Evolutionary conservation across 2,797 vertebrate genomes (phyloP).

Genomic region (Pelochelys cantorii): DNA sequence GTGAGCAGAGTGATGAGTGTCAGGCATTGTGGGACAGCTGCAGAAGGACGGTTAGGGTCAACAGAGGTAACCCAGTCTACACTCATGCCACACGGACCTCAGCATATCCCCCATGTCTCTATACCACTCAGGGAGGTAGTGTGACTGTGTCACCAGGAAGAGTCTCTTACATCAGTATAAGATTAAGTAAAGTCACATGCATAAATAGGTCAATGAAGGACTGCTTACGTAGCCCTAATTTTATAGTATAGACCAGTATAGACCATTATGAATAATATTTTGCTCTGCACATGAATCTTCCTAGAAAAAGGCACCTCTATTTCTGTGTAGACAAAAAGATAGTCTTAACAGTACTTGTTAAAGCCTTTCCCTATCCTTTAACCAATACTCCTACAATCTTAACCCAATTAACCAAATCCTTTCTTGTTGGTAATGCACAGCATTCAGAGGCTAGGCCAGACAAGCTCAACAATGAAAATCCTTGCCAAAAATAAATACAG

Average conservation of each 20-base stretch:
- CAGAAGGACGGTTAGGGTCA: background rate
- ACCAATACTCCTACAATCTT: slow-evolving; percentile 34
- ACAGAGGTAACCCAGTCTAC: background rate
- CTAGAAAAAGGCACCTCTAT: background rate
- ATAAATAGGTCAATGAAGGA: background rate
- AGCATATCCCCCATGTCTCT: background rate
- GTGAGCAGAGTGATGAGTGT: background rate
- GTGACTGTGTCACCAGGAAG: background rate
- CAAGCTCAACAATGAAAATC: slow-evolving; percentile 29
- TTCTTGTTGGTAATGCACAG: background rate
- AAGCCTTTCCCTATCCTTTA: slow-evolving; percentile 31
- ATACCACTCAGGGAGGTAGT: background rate
- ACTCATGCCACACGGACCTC: background rate
- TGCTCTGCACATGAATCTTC: background rate
- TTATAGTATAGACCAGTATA: slow-evolving; percentile 22
- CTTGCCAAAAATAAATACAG: slow-evolving; percentile 73
- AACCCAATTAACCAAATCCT: slow-evolving; percentile 4
- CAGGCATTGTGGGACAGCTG: background rate
- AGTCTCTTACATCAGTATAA: background rate
- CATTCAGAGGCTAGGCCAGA: slow-evolving; percentile 13
- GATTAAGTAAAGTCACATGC: background rate
- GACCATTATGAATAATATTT: slow-evolving; percentile 31
- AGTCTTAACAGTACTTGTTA: background rate
- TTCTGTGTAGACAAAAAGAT: background rate
- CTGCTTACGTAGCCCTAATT: background rate